Percentiles rank a stretch among this genome's conserved stretches.
Conservation (phyloP, 2,113 vertebrate species). For the Thalassarche chlororhynchos region DNA sequence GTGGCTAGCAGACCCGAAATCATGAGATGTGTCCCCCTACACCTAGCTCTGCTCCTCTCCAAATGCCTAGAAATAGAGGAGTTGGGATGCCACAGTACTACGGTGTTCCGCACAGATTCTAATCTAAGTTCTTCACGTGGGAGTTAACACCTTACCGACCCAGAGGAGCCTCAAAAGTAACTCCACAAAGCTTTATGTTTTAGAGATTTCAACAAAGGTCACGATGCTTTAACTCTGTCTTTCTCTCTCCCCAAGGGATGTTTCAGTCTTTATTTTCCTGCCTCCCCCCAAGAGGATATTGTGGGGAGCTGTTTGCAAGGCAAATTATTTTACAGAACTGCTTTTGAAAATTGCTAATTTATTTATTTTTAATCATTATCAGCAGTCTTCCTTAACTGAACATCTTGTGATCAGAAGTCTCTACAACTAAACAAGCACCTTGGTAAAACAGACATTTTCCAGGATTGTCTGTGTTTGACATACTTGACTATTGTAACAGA, state of each 20-base stretch:
- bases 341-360: not conserved
- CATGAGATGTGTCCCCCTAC: not conserved
- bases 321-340: not conserved
- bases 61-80: not conserved
- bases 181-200: not conserved
- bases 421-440: not conserved
- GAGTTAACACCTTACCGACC: not conserved
- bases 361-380: not conserved
- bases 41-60: not conserved
- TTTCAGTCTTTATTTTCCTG: not conserved
- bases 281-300: not conserved
- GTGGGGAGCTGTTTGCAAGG: not conserved
- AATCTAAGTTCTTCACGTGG: not conserved
- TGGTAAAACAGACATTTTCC: not conserved
- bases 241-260: not conserved
- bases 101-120: not conserved
- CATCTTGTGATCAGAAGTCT: not conserved
- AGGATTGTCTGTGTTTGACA: not conserved
- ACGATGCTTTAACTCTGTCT: accelerated
- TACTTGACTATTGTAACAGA: not conserved
- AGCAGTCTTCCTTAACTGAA: not conserved
- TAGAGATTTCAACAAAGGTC: not conserved
- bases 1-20: not conserved
- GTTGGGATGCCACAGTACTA: not conserved
- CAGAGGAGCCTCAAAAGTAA: not conserved